Base-by-base conservation (phyloP, 1,140 invertebrate genomes). In the Brachionus calyciflorus region DNA sequence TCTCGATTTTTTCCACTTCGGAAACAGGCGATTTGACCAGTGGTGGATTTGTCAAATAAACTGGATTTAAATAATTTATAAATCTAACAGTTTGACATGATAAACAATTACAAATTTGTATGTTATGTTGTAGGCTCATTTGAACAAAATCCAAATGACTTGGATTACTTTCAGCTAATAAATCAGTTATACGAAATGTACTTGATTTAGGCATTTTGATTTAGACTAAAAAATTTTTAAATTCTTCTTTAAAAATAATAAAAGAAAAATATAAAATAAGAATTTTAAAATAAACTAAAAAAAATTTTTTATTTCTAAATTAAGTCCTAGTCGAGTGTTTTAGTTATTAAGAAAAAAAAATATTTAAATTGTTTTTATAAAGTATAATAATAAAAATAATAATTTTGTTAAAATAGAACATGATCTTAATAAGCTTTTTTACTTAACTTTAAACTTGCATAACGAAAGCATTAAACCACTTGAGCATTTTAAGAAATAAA, bases 301-400 rank as follows among this genome's bases (percentile, higher is more conserved):
- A 10, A 14, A 46, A 46, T 7, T 7, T 46, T 14, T 46, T 46
- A 3, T 46, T 46, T 46, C 44, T 46, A 14, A 46, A 46, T 14
- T 7, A 14, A 65, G n/a, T 24, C 9, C 9, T 24, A 65, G 28
- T 60, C 17, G 55, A 60, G 55, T 37, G 33, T 37, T 46, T n/a
- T n/a, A n/a, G n/a, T n/a, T n/a, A n/a, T n/a, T n/a, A n/a, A n/a
- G n/a, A n/a, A n/a, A n/a, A n/a, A n/a, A n/a, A n/a, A n/a, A n/a
- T n/a, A n/a, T n/a, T n/a, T 65, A 24, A 37, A 65, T 65, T 65
- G 60, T 65, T 65, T 65, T 65, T 65, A 65, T 44, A 30, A 44
- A 65, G 60, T 44, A 44, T 65, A n/a, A n/a, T n/a, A n/a, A n/a
- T n/a, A n/a, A n/a, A n/a, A n/a, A n/a, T n/a, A n/a, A n/a, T n/a